A percentile compares a stretch with the other conserved stretches of the same genome.
Conservation (phyloP, 2,888 invertebrate genomes). For the Rhimphoctona megacephalus region DNA sequence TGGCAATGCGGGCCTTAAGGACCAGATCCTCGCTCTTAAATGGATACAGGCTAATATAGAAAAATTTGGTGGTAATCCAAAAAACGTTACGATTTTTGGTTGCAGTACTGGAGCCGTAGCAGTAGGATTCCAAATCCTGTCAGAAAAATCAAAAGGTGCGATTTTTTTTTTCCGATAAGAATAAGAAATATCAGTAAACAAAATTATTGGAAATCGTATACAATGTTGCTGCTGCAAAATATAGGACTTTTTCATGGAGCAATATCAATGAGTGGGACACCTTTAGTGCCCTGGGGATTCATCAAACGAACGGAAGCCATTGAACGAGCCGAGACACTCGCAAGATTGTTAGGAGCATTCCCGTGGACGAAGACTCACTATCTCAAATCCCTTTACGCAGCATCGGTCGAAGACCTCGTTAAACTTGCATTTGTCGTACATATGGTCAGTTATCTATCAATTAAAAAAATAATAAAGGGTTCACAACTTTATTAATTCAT, state of each 20-base stretch:
- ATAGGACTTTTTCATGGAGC: constrained; percentile 86
- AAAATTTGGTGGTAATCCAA: constrained; percentile 86
- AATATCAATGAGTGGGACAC: constrained; percentile 86
- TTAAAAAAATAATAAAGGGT: too few relatives aligned
- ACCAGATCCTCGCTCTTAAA: constrained; percentile 86
- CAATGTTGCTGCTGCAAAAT: background rate
- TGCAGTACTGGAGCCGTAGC: constrained; percentile 86
- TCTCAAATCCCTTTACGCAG: constrained; percentile 82
- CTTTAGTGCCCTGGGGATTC: constrained; percentile 86
- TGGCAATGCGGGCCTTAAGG: constrained; percentile 82
- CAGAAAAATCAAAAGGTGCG: constrained; percentile 70
- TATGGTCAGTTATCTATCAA: background rate
- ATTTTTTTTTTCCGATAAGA: background rate
- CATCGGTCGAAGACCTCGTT: constrained; percentile 83
- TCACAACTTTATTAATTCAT: too few relatives aligned
- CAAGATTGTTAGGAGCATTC: constrained; percentile 78
- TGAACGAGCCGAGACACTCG: constrained; percentile 81
- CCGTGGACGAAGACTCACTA: constrained; percentile 79
- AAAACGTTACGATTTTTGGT: constrained; percentile 86
- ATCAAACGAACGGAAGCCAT: constrained; percentile 26
- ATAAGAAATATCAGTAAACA: background rate
- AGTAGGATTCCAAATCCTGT: constrained; percentile 72
- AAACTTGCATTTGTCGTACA: constrained; percentile 76
- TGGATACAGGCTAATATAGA: constrained; percentile 86
- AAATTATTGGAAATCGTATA: background rate